Conservation (phyloP, 2,888 invertebrate genomes). For the Strigamia crassipes region DNA sequence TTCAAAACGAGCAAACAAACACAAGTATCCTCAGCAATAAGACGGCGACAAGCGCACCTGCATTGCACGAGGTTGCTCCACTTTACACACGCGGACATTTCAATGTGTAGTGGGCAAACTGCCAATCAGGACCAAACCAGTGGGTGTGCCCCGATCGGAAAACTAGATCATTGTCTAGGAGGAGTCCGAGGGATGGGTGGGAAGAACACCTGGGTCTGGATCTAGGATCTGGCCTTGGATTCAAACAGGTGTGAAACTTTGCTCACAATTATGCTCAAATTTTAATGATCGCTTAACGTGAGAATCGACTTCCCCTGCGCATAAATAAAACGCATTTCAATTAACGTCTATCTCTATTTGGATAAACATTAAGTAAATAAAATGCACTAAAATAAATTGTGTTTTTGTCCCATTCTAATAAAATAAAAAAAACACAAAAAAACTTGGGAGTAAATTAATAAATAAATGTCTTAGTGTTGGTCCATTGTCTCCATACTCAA, state of each 20-base stretch:
- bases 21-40: not conserved
- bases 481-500: constrained; percentile 38
- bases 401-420: not conserved
- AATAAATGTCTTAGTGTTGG: constrained; percentile 1
- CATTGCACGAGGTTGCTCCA: not conserved
- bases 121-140: constrained; percentile 16
- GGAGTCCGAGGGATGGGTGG: constrained; percentile 7
- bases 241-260: constrained; percentile 34
- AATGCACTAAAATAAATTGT: not conserved
- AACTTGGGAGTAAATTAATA: not conserved
- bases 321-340: constrained; percentile 15
- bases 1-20: too few species aligned
- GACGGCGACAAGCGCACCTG: not conserved
- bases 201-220: constrained; percentile 36
- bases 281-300: constrained; percentile 33
- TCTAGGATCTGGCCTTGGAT: constrained; percentile 17
- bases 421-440: not conserved
- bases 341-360: constrained; percentile 26
- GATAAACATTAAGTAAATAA: not conserved
- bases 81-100: not conserved
- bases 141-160: constrained; percentile 24
- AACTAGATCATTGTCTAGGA: constrained; percentile 38
- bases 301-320: not conserved
- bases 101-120: constrained; percentile 14
- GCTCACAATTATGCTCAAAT: not conserved